Conservation (phyloP, 1,140 invertebrate genomes). For the Drosophila eugracilis region DNA sequence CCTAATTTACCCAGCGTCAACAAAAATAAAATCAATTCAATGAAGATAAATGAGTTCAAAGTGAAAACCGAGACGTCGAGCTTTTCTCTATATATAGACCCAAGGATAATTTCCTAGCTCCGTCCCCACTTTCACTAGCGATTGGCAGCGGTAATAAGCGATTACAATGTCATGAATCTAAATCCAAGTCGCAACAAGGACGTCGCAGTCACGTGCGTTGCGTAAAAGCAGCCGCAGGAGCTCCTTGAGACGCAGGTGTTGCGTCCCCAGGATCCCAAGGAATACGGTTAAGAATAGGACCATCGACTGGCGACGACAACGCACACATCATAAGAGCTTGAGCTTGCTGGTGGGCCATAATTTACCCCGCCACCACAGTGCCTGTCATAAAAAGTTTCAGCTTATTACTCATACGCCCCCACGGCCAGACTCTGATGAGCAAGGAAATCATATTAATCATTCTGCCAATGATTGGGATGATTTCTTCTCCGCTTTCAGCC, state of each 20-base stretch:
- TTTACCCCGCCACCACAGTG: conserved; percentile 37
- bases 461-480: conserved; percentile 55
- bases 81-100: conserved; percentile 22
- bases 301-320: conserved; percentile 30
- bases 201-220: conserved; percentile 56
- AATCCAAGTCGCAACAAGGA: conserved; percentile 28
- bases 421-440: conserved; percentile 20
- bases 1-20: conserved; percentile 21
- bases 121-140: conserved; percentile 19
- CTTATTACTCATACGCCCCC: conserved; percentile 61
- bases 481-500: conserved; percentile 7
- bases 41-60: conserved; percentile 66
- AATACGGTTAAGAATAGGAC: neutral
- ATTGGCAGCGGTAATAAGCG: conserved; percentile 42
- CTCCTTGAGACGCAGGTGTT: conserved; percentile 45
- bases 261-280: conserved; percentile 1
- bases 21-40: conserved; percentile 53
- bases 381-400: conserved; percentile 65
- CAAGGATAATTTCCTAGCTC: too few species aligned
- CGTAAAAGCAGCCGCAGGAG: conserved; percentile 12
- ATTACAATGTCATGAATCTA: conserved; percentile 42
- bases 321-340: conserved; percentile 31
- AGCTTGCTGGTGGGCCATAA: conserved; percentile 51
- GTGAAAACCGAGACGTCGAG: conserved; percentile 20
- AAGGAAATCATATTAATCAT: conserved; percentile 70